A percentile compares a stretch with the other conserved stretches of the same genome.
phyloP scores from a whole-genome alignment of 2,888 invertebrate species.

The Monochamus alternatus region DNA sequence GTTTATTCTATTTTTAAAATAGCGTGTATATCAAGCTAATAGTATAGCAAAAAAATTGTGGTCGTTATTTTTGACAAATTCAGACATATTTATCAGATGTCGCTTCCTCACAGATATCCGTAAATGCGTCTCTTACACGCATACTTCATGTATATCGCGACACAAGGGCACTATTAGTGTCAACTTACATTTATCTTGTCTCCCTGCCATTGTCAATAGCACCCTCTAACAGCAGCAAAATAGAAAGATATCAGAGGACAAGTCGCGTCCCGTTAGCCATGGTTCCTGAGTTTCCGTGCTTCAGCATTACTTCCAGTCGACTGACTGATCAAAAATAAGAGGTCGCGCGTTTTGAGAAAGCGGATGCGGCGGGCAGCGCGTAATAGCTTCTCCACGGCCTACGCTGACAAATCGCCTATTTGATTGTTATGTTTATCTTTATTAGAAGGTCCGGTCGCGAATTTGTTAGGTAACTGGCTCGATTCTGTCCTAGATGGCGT shows the following conservation, averaged over 20 bases:
- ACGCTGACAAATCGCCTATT: constrained; percentile 11
- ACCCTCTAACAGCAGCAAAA: constrained; percentile 21
- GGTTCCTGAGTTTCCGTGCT: constrained; percentile 33
- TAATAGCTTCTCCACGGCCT: constrained; percentile 22
- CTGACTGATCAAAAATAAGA: constrained; percentile 36
- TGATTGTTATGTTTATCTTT: constrained; percentile 29
- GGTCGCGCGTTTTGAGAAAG: constrained; percentile 1
- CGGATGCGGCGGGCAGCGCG: constrained; percentile 3
- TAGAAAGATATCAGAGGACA: constrained; percentile 35
- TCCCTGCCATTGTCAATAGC: constrained; percentile 21
- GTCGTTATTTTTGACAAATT: no score
- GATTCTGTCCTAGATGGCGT: neutral
- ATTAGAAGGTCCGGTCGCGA: constrained; percentile 5
- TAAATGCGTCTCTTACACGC: no score
- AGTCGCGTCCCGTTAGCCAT: constrained; percentile 41
- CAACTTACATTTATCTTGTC: constrained; percentile 6
- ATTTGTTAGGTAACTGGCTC: neutral
- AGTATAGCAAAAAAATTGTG: no score
- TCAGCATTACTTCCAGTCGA: constrained; percentile 31
- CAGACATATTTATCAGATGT: no score
- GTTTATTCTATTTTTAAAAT: no score
- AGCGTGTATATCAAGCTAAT: no score
- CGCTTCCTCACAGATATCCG: no score
- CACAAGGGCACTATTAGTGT: constrained; percentile 17
- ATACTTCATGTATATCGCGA: neutral